phyloP scores from a whole-genome alignment of 2,888 invertebrate genomes.

The Biston stratarius region DNA sequence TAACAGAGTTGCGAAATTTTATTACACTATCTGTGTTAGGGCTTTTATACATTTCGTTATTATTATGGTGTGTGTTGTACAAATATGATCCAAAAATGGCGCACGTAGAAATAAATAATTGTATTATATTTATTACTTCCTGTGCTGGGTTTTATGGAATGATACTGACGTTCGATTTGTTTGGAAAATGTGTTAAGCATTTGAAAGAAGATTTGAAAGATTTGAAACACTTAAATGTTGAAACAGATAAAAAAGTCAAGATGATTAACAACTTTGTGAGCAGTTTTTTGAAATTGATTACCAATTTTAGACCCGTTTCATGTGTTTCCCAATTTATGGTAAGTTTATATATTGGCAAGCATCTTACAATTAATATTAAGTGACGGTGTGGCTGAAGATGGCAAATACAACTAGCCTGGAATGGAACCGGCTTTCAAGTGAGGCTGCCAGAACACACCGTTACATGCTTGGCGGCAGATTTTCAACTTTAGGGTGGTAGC shows the following conservation, averaged over 20 bases:
- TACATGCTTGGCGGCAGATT: too few relatives aligned
- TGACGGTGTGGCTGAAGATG: too few relatives aligned
- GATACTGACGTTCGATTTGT: conserved; percentile 5
- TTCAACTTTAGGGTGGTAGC: too few relatives aligned
- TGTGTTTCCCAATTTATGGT: background rate
- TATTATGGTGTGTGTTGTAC: background rate
- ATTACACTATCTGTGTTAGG: background rate
- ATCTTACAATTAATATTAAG: too few relatives aligned
- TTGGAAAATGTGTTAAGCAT: background rate
- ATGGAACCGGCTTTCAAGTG: too few relatives aligned
- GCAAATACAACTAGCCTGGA: too few relatives aligned
- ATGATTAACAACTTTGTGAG: background rate
- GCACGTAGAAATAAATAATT: background rate
- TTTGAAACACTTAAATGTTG: background rate
- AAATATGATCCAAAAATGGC: background rate
- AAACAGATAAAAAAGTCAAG: background rate
- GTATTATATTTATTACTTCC: background rate
- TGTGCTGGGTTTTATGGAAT: background rate
- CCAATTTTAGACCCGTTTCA: background rate
- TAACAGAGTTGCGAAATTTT: background rate
- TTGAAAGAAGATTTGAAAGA: background rate
- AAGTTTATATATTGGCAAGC: background rate
- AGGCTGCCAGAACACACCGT: too few relatives aligned
- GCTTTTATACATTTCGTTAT: background rate
- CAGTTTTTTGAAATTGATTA: background rate